These are phyloP conservation scores for Corythaeola cristata DNA, from an alignment of 2,113 vertebrate genomes.

Conservation along the genomic window DNA sequence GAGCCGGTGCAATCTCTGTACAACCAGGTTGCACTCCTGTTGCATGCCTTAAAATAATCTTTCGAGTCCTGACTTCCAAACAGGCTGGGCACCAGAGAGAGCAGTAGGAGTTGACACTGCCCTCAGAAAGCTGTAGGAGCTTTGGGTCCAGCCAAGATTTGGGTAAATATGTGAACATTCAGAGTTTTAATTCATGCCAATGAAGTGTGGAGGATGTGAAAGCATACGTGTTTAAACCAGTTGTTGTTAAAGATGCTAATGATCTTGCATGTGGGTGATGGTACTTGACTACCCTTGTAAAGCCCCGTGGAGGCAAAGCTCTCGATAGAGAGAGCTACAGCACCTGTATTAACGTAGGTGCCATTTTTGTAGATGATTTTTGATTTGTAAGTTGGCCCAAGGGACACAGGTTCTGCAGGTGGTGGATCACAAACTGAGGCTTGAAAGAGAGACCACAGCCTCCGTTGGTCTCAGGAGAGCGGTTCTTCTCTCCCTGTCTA, in stretches of 20 bases:
- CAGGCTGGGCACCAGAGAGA: neutral
- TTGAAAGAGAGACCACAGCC: neutral
- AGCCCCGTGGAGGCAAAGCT: neutral
- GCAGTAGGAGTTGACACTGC: neutral
- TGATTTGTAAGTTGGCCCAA: neutral
- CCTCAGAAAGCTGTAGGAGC: neutral
- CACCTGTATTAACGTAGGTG: neutral
- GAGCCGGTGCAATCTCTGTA: neutral
- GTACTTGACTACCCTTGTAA: neutral
- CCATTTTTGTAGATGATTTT: neutral
- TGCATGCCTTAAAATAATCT: neutral
- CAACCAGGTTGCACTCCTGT: neutral
- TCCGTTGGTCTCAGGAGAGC: neutral
- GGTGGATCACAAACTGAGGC: neutral
- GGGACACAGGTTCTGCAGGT: neutral
- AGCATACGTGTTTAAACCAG: neutral
- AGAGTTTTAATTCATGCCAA: neutral
- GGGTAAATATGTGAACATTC: neutral
- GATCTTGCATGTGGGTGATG: neutral
- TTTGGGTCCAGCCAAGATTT: neutral
- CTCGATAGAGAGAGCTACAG: accelerated
- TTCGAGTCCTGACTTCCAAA: neutral
- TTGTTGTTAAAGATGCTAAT: neutral
- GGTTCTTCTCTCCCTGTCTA: neutral
- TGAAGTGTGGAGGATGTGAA: neutral